Evolutionary conservation across 2,113 vertebrate genomes (phyloP).

Genomic region (Neogobius melanostomus): DNA sequence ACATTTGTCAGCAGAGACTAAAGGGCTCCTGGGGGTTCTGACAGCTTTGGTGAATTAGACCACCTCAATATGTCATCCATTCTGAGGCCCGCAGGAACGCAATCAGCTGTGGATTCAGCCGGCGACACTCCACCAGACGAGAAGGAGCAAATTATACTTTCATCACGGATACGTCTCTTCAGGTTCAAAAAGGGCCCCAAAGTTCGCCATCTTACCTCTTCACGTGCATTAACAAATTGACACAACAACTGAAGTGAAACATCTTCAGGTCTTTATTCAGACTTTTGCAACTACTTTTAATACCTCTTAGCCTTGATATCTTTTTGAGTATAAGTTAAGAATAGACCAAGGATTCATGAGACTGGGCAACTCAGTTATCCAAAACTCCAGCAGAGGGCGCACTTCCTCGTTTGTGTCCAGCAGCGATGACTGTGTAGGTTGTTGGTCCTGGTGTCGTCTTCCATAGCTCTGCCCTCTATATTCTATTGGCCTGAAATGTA

Average conservation of each 20-base stretch:
- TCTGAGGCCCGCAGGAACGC: not conserved
- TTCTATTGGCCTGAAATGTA: no score
- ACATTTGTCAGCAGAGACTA: not conserved
- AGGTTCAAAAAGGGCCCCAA: not conserved
- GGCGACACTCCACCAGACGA: not conserved
- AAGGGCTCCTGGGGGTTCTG: not conserved
- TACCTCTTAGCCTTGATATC: no score
- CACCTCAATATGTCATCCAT: not conserved
- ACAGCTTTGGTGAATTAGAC: not conserved
- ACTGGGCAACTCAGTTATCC: no score
- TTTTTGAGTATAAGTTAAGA: no score
- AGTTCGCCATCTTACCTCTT: no score
- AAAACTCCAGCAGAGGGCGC: no score
- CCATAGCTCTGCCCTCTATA: no score
- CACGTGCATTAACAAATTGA: not conserved
- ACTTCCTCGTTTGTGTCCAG: no score
- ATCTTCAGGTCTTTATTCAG: not conserved
- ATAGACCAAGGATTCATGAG: no score
- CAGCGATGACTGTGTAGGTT: no score
- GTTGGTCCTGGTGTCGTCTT: no score
- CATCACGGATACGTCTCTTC: not conserved
- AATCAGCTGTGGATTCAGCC: conserved; percentile 1
- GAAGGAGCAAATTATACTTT: not conserved
- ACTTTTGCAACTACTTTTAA: no score
- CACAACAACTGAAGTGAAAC: not conserved